Evolutionary conservation across 2,888 invertebrate genomes (phyloP), one percentile per base, ranked within the genome.

Genomic region (Tipula vernalis): DNA sequence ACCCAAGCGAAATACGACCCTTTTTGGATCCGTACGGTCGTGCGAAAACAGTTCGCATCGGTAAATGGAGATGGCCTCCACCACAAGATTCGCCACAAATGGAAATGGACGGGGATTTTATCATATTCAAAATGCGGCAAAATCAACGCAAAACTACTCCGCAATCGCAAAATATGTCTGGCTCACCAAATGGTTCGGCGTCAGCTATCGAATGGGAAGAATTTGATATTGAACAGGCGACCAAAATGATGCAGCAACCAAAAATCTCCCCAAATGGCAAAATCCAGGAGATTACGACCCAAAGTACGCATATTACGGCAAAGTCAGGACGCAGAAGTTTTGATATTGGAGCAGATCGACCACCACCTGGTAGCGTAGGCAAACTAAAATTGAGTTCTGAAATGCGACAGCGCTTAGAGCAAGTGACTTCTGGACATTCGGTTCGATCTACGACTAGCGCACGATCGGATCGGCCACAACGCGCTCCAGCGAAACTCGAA

Each of bases 21-120:
- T 97, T 97, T 90, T 93, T 98, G 89, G 97, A 98, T 91, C 97
- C 97, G 0, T 98, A 98, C 89, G 98, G 98, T 0, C 92, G 98
- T 39, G 98, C 98, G 0, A 98, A 98, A 90, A 98, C 98, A 0
- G 98, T 98, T 0, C 93, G 98, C 42, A 98, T 99, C 87, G 98
- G 98, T 1, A 98, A 98, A 91, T 98, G 98, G 98, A 93, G 96
- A 88, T 98, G 98, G 98, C 98, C 99, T 6, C 98, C 98, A 12
- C 95, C 95, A 6, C 95, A 96, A 87, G 94, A 94, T 86, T 94
- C 94, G 18, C 95, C 95, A 0, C 94, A 94, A 39, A 94, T 94
- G 88, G 95, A 95, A 88, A 93, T 93, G 15, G 94, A 95, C 5
- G 97, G 96, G 89, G 95, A 95, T 88, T 97, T 97, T 89, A 95